These are phyloP conservation scores for Cybosia mesomella DNA, from an alignment of 2,888 invertebrate genomes.

Conservation along the genomic window DNA sequence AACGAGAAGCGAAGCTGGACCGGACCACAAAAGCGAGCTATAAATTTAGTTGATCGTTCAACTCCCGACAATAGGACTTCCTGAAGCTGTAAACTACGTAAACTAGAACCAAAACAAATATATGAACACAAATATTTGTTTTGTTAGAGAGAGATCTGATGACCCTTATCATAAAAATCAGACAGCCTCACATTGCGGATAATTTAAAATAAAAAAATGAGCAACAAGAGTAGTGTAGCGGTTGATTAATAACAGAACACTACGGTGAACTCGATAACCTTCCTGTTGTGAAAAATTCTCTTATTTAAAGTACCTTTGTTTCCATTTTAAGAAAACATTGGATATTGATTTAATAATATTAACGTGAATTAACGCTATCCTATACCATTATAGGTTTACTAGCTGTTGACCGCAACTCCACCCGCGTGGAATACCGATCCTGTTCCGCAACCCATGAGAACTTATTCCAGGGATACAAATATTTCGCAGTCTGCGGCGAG, in stretches of 20 bases:
- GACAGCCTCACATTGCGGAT: not conserved
- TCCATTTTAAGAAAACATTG: slow-evolving; percentile 14
- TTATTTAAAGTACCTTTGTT: slow-evolving; percentile 13
- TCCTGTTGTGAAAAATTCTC: not conserved
- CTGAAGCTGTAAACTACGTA: slow-evolving; percentile 6
- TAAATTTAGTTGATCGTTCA: slow-evolving; percentile 33
- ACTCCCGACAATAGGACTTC: not conserved
- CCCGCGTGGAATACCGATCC: no score
- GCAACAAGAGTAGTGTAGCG: slow-evolving; percentile 17
- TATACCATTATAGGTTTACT: no score
- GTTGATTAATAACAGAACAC: slow-evolving; percentile 42
- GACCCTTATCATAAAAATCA: not conserved
- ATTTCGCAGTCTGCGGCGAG: no score
- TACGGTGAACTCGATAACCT: slow-evolving; percentile 41
- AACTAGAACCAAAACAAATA: slow-evolving; percentile 5
- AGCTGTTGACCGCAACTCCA: no score
- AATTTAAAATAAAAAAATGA: slow-evolving; percentile 10
- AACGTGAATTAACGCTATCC: not conserved
- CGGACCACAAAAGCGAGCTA: not conserved
- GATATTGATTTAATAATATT: not conserved
- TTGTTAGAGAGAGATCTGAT: not conserved
- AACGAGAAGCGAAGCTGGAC: not conserved
- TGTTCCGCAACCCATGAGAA: no score
- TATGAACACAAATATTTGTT: slow-evolving; percentile 4
- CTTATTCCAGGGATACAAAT: no score